Conservation (phyloP, 2,888 invertebrate species). For the Dryobotodes eremita region DNA sequence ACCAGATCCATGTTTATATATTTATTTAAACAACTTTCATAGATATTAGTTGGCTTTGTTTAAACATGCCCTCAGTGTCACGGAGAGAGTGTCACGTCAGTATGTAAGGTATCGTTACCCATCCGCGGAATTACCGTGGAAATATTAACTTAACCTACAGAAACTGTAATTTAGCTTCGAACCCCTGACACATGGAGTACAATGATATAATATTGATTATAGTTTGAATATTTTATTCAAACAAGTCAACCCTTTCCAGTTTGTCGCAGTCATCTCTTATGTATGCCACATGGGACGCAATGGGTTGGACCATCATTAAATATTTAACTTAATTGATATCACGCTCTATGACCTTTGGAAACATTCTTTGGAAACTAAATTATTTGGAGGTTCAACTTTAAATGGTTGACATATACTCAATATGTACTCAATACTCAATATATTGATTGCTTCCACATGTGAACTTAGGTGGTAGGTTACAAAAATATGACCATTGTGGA, state of each 20-base stretch:
- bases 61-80: background rate
- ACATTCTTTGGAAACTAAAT: conserved; percentile 14
- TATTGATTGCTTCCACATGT: no score
- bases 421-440: no score
- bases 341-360: conserved; percentile 9
- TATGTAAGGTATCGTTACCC: background rate
- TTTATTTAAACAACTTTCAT: background rate
- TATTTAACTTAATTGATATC: conserved; percentile 47
- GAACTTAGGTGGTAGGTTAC: no score
- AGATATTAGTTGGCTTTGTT: background rate
- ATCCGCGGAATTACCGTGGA: background rate
- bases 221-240: conserved; percentile 26
- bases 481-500: no score
- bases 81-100: background rate
- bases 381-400: background rate
- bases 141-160: background rate
- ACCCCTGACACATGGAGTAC: background rate
- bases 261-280: conserved; percentile 1
- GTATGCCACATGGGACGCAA: conserved; percentile 35
- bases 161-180: background rate
- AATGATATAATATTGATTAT: conserved; percentile 37
- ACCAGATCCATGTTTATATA: background rate
- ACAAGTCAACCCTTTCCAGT: conserved; percentile 16
- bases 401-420: no score
- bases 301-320: conserved; percentile 42